Evolutionary conservation across 2,113 vertebrate species (phyloP).

Genomic region (Empidonax alnorum): DNA sequence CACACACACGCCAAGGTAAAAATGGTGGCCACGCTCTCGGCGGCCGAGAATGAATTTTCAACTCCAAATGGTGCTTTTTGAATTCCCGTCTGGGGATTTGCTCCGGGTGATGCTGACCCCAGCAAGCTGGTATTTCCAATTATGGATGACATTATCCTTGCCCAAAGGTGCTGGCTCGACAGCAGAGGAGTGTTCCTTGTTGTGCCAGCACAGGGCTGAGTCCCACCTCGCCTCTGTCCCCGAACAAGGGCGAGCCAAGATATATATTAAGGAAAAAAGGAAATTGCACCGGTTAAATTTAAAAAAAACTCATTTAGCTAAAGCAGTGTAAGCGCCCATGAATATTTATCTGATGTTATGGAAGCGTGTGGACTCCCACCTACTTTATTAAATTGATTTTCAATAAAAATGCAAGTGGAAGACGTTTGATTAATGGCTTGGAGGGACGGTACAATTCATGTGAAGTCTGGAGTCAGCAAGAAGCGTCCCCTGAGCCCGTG

Average conservation of each 20-base stretch:
- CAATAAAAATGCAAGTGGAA: slow-evolving; percentile 61
- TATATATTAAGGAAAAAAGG: slow-evolving; percentile 26
- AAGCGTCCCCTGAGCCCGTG: not conserved
- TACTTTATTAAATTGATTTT: slow-evolving; percentile 70
- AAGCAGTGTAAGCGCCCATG: slow-evolving; percentile 38
- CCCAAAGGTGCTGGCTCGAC: not conserved
- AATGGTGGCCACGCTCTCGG: not conserved
- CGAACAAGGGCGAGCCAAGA: not conserved
- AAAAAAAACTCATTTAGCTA: slow-evolving; percentile 50
- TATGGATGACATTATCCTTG: not conserved
- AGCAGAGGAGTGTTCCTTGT: not conserved
- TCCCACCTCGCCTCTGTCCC: not conserved
- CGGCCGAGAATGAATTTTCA: not conserved
- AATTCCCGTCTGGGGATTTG: not conserved
- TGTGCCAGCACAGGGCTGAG: not conserved
- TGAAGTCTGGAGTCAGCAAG: slow-evolving; percentile 51
- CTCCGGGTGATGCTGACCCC: not conserved
- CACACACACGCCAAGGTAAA: not conserved
- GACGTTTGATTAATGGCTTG: slow-evolving; percentile 56
- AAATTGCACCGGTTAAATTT: slow-evolving; percentile 51
- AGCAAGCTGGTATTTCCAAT: not conserved
- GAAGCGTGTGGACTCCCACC: slow-evolving; percentile 50
- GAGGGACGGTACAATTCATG: not conserved
- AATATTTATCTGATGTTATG: slow-evolving; percentile 65
- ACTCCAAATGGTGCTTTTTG: not conserved